A percentile compares a stretch with the other conserved stretches of the same genome.
Evolutionary conservation across 30 jellyfish, hydroid and myxozoan species (phyloP).

Genomic region (Morbakka virulenta): DNA sequence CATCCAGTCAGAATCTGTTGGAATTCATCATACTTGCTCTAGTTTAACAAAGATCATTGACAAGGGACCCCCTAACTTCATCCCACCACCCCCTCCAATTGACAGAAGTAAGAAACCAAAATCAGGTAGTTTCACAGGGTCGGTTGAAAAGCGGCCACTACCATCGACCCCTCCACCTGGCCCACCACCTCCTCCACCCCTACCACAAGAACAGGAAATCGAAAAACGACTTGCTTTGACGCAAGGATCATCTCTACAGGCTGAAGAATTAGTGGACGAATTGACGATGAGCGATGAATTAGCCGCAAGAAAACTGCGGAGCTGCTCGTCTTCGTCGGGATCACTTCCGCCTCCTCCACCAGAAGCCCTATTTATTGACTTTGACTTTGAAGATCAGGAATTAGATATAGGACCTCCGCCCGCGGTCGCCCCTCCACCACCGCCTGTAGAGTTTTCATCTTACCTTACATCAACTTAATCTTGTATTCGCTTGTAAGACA

Average conservation of each 20-base stretch:
- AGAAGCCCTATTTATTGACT: background rate
- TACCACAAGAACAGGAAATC: background rate
- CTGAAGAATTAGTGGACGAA: background rate
- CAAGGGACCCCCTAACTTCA: constrained; percentile 14
- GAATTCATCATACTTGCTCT: background rate
- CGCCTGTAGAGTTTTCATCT: background rate
- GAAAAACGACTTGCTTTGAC: background rate
- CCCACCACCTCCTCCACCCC: constrained; percentile 41
- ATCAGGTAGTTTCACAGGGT: background rate
- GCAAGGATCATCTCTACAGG: background rate
- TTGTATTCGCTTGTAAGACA: too few species aligned
- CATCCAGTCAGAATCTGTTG: background rate
- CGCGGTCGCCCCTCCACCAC: background rate
- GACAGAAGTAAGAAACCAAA: background rate
- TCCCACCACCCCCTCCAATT: constrained; percentile 48
- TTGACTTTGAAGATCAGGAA: background rate
- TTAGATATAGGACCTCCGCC: background rate
- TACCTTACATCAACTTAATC: background rate
- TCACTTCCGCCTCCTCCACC: background rate
- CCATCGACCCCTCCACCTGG: constrained; percentile 12
- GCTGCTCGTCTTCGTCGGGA: background rate
- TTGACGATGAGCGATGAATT: background rate
- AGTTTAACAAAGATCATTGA: background rate
- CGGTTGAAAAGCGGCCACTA: background rate
- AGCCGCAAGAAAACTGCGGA: background rate